Percentiles rank a stretch among this genome's conserved stretches.
phyloP scores from a whole-genome alignment of 2,888 invertebrate species.

The Ryuthela nishihirai region DNA sequence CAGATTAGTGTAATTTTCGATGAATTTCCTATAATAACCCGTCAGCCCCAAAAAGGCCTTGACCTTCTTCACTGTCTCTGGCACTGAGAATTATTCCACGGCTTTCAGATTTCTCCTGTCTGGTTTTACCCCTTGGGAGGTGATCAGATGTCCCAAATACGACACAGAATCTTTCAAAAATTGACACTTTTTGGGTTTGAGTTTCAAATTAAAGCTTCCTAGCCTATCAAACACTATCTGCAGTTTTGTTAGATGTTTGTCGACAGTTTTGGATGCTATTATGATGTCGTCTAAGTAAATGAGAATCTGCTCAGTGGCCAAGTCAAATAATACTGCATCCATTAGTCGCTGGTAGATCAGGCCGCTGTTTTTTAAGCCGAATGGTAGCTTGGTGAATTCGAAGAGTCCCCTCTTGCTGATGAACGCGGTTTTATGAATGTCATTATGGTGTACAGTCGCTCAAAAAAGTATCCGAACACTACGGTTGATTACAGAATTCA shows the following conservation, averaged over 20 bases:
- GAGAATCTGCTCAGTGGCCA: background rate
- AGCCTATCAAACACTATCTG: conserved; percentile 1
- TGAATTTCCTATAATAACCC: conserved; percentile 4
- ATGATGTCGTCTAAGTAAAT: conserved; percentile 11
- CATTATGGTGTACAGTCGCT: too few relatives aligned
- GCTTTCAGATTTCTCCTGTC: background rate
- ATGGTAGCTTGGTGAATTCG: too few relatives aligned
- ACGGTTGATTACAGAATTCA: too few relatives aligned
- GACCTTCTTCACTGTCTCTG: background rate
- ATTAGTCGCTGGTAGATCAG: too few relatives aligned
- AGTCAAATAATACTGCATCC: background rate
- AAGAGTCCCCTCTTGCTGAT: too few relatives aligned
- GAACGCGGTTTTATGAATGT: too few relatives aligned
- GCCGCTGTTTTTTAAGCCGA: too few relatives aligned
- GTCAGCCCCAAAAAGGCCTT: background rate
- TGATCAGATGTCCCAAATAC: background rate
- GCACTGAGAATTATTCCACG: background rate
- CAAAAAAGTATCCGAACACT: too few relatives aligned
- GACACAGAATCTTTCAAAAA: background rate
- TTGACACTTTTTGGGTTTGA: conserved; percentile 4
- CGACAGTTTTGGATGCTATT: background rate
- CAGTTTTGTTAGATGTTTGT: background rate
- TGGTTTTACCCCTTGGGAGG: background rate
- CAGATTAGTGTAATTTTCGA: background rate
- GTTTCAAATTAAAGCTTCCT: background rate